Conservation (phyloP, 2,888 invertebrate species). For the Eretmocerus hayati region DNA sequence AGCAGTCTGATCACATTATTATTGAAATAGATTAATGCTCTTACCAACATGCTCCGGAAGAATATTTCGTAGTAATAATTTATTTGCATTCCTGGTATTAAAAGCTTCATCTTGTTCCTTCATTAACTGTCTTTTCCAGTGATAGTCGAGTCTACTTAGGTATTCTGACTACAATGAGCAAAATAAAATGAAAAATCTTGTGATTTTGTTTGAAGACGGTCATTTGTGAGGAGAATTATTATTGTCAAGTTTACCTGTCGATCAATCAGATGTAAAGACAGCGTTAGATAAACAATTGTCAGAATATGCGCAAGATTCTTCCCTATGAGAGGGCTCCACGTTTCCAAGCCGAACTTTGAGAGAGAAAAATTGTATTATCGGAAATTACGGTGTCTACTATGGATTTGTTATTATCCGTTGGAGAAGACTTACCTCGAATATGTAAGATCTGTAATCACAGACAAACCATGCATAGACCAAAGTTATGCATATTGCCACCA, state of each 20-base stretch:
- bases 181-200: background rate
- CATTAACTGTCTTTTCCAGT: constrained; percentile 68
- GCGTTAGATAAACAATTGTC: constrained; percentile 64
- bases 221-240: too few species aligned
- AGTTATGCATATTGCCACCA: constrained; percentile 61
- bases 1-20: too few species aligned
- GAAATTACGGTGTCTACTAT: background rate
- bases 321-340: constrained; percentile 64
- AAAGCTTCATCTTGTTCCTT: constrained; percentile 81
- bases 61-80: constrained; percentile 84
- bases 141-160: constrained; percentile 77
- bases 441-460: constrained; percentile 53
- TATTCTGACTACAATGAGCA: constrained; percentile 60
- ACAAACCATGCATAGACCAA: constrained; percentile 62
- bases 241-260: constrained; percentile 55
- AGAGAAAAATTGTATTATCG: too few species aligned
- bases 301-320: constrained; percentile 67
- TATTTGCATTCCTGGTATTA: constrained; percentile 80
- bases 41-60: constrained; percentile 85
- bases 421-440: constrained; percentile 49
- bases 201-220: too few species aligned
- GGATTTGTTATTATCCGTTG: background rate
- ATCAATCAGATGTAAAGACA: constrained; percentile 77
- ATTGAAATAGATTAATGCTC: too few species aligned
- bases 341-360: constrained; percentile 53